These are phyloP conservation scores for Crypturellus tataupa DNA, from an alignment of 2,797 vertebrate species.

Conservation along the genomic window DNA sequence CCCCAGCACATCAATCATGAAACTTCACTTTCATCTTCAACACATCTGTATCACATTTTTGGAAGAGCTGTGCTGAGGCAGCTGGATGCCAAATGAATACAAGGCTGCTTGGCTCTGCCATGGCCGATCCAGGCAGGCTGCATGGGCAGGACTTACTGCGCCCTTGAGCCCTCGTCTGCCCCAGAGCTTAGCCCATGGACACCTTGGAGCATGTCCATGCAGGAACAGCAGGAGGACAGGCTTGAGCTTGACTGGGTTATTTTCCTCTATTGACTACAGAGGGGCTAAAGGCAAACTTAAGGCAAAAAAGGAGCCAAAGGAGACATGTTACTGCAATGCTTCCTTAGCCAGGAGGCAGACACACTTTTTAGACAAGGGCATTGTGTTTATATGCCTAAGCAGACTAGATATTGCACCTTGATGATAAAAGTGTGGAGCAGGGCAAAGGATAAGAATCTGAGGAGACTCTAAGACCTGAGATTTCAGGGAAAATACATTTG, in stretches of 20 bases:
- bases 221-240: neutral
- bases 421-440: neutral
- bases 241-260: neutral
- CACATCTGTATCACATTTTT: neutral
- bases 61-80: neutral
- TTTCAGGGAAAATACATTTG: neutral
- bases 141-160: neutral
- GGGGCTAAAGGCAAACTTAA: neutral
- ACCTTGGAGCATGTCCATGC: neutral
- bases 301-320: neutral
- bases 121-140: neutral
- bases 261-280: neutral
- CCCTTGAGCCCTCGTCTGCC: neutral
- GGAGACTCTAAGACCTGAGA: neutral
- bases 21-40: neutral
- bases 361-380: neutral
- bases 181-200: accelerated
- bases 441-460: neutral
- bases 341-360: neutral
- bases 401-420: neutral
- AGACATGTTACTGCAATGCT: neutral
- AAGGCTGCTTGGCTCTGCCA: neutral
- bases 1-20: neutral
- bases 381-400: neutral
- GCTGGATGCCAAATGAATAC: neutral